Evolutionary conservation across 1,140 invertebrate species (phyloP).

Genomic region (Conopomorpha cramerella): DNA sequence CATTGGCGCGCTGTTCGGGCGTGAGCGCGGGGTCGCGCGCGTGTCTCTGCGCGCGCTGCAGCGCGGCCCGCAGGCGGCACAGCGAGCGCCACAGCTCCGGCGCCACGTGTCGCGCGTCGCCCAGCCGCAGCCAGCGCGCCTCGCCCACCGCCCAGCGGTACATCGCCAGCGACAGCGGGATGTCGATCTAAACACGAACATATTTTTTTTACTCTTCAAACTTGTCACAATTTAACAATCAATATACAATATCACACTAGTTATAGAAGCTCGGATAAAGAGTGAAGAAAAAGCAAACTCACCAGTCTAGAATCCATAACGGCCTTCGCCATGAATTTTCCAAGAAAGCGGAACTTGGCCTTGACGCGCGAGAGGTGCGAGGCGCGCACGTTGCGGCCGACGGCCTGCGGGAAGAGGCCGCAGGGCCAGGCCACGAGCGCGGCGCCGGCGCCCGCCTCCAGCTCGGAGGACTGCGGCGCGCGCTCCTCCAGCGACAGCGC

Average conservation of each 20-base stretch:
- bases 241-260: no score
- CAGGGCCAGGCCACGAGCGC: conserved; percentile 79
- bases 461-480: conserved; percentile 35
- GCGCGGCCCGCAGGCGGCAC: conserved; percentile 80
- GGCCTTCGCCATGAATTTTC: conserved; percentile 99
- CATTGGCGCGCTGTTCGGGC: conserved; percentile 64
- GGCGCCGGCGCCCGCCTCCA: conserved; percentile 46
- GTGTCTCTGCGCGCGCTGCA: conserved; percentile 69
- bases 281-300: conserved; percentile 34
- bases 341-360: conserved; percentile 94
- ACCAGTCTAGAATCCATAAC: conserved; percentile 99
- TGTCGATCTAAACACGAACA: conserved; percentile 96
- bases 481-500: conserved; percentile 42
- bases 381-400: conserved; percentile 84
- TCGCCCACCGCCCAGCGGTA: conserved; percentile 96
- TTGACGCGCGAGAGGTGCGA: conserved; percentile 88
- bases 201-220: no score
- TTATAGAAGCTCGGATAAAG: no score
- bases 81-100: conserved; percentile 86
- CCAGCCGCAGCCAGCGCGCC: conserved; percentile 79
- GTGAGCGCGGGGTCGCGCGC: conserved; percentile 65
- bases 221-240: no score
- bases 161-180: conserved; percentile 92
- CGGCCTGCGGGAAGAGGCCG: conserved; percentile 88
- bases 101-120: conserved; percentile 86